These are phyloP conservation scores for Macrosoma leucophasiata DNA, from an alignment of 2,888 invertebrate genomes.

Conservation along the genomic window DNA sequence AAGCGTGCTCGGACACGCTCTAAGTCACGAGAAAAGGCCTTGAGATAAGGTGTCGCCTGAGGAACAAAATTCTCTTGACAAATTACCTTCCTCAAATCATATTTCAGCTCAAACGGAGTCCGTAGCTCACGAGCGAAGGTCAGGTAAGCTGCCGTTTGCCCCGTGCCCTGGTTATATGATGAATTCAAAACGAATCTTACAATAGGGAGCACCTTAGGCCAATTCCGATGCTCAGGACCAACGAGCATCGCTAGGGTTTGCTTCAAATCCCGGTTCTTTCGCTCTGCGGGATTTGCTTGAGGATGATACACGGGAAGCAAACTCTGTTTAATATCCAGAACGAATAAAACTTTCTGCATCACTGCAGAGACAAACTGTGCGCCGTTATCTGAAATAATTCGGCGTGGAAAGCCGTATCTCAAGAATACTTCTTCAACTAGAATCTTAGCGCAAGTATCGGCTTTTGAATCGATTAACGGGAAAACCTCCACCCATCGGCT, in stretches of 20 bases:
- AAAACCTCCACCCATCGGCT: slow-evolving; percentile 22
- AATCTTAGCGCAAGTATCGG: slow-evolving; percentile 15
- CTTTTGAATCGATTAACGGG: slow-evolving; percentile 16
- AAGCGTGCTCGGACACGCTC: slow-evolving; percentile 1
- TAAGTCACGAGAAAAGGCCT: slow-evolving; percentile 3
- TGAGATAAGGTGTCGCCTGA: slow-evolving; percentile 19
- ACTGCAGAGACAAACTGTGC: slow-evolving; percentile 22
- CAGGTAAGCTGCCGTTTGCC: slow-evolving; percentile 26
- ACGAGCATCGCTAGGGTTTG: slow-evolving; percentile 27
- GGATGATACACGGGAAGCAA: slow-evolving; percentile 35
- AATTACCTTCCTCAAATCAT: slow-evolving; percentile 16
- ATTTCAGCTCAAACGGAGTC: slow-evolving; percentile 17
- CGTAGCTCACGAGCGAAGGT: slow-evolving; percentile 30
- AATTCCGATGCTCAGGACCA: slow-evolving; percentile 21
- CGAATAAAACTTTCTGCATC: slow-evolving; percentile 22
- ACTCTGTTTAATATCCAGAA: slow-evolving; percentile 17
- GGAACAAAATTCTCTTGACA: slow-evolving; percentile 19
- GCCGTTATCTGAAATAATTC: slow-evolving; percentile 23
- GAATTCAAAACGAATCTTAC: slow-evolving; percentile 31
- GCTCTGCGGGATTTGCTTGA: slow-evolving; percentile 34
- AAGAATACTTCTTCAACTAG: slow-evolving; percentile 19
- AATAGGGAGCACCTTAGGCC: slow-evolving; percentile 24
- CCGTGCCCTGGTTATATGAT: slow-evolving; percentile 18
- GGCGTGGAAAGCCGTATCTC: slow-evolving; percentile 21
- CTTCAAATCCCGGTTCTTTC: slow-evolving; percentile 33